A percentile compares a stretch with the other conserved stretches of the same genome.
These are phyloP conservation scores for Mugil cephalus DNA, from an alignment of 2,113 vertebrate genomes.

Conservation along the genomic window DNA sequence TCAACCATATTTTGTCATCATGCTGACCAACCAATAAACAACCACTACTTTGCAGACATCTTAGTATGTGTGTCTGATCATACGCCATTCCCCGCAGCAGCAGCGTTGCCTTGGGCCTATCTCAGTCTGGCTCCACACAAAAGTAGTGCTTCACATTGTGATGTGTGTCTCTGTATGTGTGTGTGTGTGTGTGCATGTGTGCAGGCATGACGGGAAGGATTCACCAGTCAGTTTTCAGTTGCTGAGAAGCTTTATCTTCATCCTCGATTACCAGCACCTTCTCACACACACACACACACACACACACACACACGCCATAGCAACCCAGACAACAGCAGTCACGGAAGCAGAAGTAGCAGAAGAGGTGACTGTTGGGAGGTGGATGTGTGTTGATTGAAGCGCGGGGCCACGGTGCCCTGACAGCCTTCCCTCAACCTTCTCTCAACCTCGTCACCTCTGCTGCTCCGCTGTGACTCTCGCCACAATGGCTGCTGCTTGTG, in stretches of 20 bases:
- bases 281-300: constrained; percentile 25
- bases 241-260: constrained; percentile 49
- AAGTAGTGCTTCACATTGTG: constrained; percentile 42
- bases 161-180: constrained; percentile 49
- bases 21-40: constrained; percentile 37
- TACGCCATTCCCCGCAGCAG: constrained; percentile 57
- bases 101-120: constrained; percentile 34
- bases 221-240: constrained; percentile 44
- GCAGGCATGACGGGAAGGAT: constrained; percentile 43
- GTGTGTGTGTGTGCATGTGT: constrained; percentile 26
- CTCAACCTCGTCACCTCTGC: constrained; percentile 79
- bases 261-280: constrained; percentile 43
- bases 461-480: constrained; percentile 71
- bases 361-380: constrained; percentile 55
- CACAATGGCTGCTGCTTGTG: constrained; percentile 79
- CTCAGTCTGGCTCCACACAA: constrained; percentile 46
- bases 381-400: constrained; percentile 64
- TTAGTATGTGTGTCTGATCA: constrained; percentile 54
- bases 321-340: constrained; percentile 67
- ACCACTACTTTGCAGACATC: constrained; percentile 44
- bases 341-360: constrained; percentile 38
- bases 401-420: constrained; percentile 67
- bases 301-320: constrained; percentile 48
- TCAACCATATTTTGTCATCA: constrained; percentile 39
- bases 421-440: constrained; percentile 79